These are phyloP conservation scores for Latheticus oryzae DNA, from an alignment of 2,888 invertebrate species.

Conservation along the genomic window DNA sequence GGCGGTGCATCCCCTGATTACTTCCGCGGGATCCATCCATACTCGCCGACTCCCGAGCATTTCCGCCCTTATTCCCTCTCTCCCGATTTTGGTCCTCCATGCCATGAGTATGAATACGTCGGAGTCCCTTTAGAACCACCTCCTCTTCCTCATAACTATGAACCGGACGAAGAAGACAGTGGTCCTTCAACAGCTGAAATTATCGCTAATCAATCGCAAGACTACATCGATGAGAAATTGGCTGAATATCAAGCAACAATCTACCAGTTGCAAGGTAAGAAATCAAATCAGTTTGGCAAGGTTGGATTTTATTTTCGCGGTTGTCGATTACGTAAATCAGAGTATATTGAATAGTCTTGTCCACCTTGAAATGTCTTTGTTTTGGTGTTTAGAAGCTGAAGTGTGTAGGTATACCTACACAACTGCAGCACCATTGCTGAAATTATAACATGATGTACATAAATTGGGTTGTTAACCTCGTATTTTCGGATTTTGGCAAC, in stretches of 20 bases:
- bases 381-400: neutral
- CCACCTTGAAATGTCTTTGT: constrained; percentile 15
- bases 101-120: constrained; percentile 76
- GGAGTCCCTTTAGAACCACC: constrained; percentile 81
- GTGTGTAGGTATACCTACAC: neutral
- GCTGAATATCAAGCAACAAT: constrained; percentile 95
- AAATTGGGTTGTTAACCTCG: constrained; percentile 46
- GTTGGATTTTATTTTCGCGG: constrained; percentile 22
- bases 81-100: constrained; percentile 64
- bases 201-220: constrained; percentile 93
- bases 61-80: constrained; percentile 57
- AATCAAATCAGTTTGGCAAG: constrained; percentile 12
- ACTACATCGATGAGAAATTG: constrained; percentile 93
- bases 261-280: constrained; percentile 86
- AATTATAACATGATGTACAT: constrained; percentile 23
- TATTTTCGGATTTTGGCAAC: constrained; percentile 47
- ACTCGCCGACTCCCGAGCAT: constrained; percentile 57
- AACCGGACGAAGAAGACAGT: constrained; percentile 73
- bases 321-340: constrained; percentile 8
- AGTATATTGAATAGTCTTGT: constrained; percentile 5
- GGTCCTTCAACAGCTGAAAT: constrained; percentile 92
- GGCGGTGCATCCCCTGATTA: constrained; percentile 66
- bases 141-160: constrained; percentile 65
- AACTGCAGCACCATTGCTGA: constrained; percentile 8
- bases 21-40: constrained; percentile 49